Conservation (phyloP, 1,140 invertebrate species). For the Drosophila baimaii region DNA sequence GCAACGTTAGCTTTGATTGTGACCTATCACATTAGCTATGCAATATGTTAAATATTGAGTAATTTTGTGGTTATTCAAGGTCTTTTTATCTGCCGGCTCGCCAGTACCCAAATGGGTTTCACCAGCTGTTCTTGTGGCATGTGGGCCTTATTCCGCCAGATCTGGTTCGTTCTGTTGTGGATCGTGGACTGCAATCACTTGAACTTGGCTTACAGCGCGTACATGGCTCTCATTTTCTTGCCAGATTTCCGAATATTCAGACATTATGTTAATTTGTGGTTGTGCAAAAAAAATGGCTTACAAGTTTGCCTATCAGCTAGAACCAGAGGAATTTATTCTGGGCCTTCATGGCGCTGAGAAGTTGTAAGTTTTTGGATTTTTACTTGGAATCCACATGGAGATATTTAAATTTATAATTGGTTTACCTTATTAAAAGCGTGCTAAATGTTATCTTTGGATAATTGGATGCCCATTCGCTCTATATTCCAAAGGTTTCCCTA, state of each 20-base stretch:
- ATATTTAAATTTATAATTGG: not conserved
- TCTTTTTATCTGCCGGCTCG: slow-evolving; percentile 3
- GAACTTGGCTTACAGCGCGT: not conserved
- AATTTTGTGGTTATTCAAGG: not conserved
- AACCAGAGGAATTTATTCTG: slow-evolving; percentile 50
- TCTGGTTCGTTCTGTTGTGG: slow-evolving; percentile 3
- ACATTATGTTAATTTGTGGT: slow-evolving; percentile 5
- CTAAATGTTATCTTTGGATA: not conserved
- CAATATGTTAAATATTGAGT: not conserved
- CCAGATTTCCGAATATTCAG: slow-evolving; percentile 13
- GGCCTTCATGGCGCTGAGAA: slow-evolving; percentile 13
- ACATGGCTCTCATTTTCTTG: slow-evolving; percentile 19
- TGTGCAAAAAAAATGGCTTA: slow-evolving; percentile 52
- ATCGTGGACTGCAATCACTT: not conserved
- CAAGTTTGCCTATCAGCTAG: slow-evolving; percentile 70
- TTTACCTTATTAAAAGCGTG: not conserved
- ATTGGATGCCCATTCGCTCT: not conserved
- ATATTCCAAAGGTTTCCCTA: not conserved
- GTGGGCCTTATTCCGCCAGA: not conserved
- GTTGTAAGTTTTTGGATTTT: slow-evolving; percentile 39
- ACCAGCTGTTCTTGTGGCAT: slow-evolving; percentile 24
- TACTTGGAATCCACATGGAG: too few relatives aligned
- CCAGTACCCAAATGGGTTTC: slow-evolving; percentile 1
- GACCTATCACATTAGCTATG: not conserved
- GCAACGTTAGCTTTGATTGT: not conserved